Percentiles rank a stretch among this genome's conserved stretches.
Evolutionary conservation across 1,140 invertebrate species (phyloP).

Genomic region (Eupristina koningsbergeri): DNA sequence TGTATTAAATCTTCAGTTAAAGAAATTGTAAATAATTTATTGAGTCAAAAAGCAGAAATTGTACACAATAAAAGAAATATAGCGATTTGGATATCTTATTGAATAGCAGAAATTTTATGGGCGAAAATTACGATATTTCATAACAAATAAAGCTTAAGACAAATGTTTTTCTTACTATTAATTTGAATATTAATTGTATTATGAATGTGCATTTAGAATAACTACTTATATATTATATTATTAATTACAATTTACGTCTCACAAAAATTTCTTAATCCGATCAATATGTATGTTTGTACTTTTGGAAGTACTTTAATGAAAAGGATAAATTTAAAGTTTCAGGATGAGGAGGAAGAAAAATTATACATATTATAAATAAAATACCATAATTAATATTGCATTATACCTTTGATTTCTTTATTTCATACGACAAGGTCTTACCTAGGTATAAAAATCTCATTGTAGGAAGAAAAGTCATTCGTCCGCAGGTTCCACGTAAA

Average conservation of each 20-base stretch:
- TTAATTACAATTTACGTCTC: constrained; percentile 4
- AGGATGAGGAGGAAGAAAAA: too few species aligned
- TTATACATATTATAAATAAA: too few species aligned
- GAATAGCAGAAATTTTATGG: not conserved
- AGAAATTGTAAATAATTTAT: constrained; percentile 13
- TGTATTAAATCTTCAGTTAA: not conserved
- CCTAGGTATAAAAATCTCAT: too few species aligned
- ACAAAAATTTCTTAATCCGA: not conserved
- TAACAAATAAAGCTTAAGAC: not conserved
- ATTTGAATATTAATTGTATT: not conserved
- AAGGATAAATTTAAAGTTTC: too few species aligned
- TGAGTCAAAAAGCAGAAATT: not conserved
- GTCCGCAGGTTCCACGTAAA: too few species aligned
- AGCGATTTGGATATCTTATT: not conserved
- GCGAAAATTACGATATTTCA: constrained; percentile 20
- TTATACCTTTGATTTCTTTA: too few species aligned
- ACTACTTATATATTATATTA: not conserved
- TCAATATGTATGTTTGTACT: not conserved
- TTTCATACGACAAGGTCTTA: too few species aligned
- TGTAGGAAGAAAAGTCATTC: too few species aligned
- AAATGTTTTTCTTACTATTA: not conserved
- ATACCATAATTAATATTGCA: too few species aligned
- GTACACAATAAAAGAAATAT: not conserved
- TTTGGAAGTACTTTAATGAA: too few species aligned
- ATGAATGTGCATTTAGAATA: not conserved